Evolutionary conservation across 2,797 vertebrate species (phyloP).

Genomic region (Champsocephalus gunnari): DNA sequence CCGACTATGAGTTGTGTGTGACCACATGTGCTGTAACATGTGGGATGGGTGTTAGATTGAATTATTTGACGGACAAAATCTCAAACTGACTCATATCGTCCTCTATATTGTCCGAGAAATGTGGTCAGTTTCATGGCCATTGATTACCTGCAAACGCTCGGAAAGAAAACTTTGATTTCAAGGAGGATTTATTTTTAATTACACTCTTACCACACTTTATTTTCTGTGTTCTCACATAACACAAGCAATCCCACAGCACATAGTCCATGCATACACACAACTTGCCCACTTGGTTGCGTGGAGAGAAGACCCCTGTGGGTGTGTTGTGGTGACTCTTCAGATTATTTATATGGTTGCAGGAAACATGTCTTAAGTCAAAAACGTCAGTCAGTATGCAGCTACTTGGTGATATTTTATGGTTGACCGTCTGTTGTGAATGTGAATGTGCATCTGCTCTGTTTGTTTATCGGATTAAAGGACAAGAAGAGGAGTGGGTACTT

Average conservation of each 20-base stretch:
- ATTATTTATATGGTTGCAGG: conserved; percentile 62
- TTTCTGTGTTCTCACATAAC: conserved; percentile 35
- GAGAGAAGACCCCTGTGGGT: conserved; percentile 78
- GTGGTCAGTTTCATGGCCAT: conserved; percentile 53
- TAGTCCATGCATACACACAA: conserved; percentile 36
- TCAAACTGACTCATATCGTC: conserved; percentile 64
- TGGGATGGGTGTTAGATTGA: conserved; percentile 33
- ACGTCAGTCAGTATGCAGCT: conserved; percentile 30
- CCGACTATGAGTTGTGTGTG: conserved; percentile 36
- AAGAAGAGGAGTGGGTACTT: not conserved
- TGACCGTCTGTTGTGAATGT: conserved; percentile 14
- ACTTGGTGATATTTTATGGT: conserved; percentile 28
- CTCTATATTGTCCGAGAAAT: conserved; percentile 22
- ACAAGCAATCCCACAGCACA: conserved; percentile 26
- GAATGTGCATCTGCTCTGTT: conserved; percentile 2
- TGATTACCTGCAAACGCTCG: conserved; percentile 34
- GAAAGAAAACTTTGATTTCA: conserved; percentile 55
- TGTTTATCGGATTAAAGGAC: conserved; percentile 6
- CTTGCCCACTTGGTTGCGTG: conserved; percentile 71
- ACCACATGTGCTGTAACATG: conserved; percentile 30
- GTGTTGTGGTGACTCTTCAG: conserved; percentile 72
- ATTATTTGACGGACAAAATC: conserved; percentile 45
- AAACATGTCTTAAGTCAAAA: conserved; percentile 46
- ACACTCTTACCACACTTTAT: conserved; percentile 1
- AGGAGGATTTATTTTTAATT: conserved; percentile 40